Base-by-base conservation (phyloP, 2,888 invertebrate genomes). In the Polyploca ridens region DNA sequence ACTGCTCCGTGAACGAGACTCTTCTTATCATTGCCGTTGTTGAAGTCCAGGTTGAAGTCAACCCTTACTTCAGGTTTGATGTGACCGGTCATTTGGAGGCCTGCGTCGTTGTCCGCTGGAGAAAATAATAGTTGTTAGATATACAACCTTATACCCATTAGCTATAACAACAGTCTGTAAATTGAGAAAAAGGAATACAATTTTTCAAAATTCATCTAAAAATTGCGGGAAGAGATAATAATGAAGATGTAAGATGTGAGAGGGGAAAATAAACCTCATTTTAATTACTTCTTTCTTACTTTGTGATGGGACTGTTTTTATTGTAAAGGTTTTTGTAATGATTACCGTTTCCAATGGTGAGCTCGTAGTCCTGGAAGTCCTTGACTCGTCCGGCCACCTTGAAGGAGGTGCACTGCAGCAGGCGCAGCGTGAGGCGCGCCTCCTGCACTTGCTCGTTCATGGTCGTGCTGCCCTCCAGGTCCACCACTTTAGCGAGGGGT, bases 11-110 rank as follows among this genome's bases (percentile, higher is more conserved):
- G 94, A 69, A 93, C 88, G 33, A 96, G 89, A 76, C 95, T 94
- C 77, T 95, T 94, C 84, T 95, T 95, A 16, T 93, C 89, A 0
- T 95, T 94, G 1, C 93, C 91, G 5, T 95, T 90, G 44, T 93
- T 72, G 66, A 93, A 82, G 72, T 96, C 95, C 0, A 95, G 95
- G 61, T 95, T 94, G 68, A 96, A 77, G 77, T 96, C 96, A 5
- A 95, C 94, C 1, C 95, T 90, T 82, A 96, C 95, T 64, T 96
- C 96, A 0, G 95, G 93, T 61, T 96, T 94, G 5, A 96, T 73
- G 73, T 95, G 95, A 1, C 95, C 94, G 44, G 94, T 54, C 90
- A 16, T 95, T 82, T 10, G 90, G 89, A 0, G 96, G 78, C 74
- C 95, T 95, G 68, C 95, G 93, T 90, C 87, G 1, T 93, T 90